phyloP scores from a whole-genome alignment of 2,888 invertebrate genomes.

The Nezara viridula region DNA sequence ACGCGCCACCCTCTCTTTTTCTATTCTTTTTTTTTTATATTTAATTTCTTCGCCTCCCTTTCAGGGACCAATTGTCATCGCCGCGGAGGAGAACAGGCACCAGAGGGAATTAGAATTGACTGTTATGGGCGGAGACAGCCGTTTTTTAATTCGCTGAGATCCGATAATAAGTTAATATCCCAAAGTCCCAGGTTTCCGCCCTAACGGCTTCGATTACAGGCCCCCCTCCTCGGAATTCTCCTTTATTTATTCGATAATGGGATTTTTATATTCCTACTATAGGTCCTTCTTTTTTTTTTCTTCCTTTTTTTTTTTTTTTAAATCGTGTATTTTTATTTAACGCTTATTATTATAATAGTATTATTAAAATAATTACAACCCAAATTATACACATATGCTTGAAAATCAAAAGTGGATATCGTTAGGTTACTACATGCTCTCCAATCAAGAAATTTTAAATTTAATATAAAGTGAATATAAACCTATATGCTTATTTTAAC shows the following conservation, averaged over 20 bases:
- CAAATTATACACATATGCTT: no score
- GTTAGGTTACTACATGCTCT: no score
- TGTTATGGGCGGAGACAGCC: constrained; percentile 62
- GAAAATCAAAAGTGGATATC: no score
- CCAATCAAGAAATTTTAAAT: no score
- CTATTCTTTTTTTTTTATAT: constrained; percentile 58
- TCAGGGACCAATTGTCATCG: constrained; percentile 63
- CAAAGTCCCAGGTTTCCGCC: constrained; percentile 39
- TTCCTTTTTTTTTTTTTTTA: not conserved
- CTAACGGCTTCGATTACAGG: constrained; percentile 43
- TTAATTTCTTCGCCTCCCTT: constrained; percentile 51
- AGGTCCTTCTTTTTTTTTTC: not conserved
- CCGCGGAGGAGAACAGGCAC: constrained; percentile 52
- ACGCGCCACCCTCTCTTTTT: constrained; percentile 58
- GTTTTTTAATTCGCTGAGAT: constrained; percentile 55
- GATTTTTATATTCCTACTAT: constrained; percentile 35
- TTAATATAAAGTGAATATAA: no score
- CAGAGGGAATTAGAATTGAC: constrained; percentile 64
- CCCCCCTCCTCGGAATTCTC: not conserved
- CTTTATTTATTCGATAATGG: constrained; percentile 54
- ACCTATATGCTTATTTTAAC: no score
- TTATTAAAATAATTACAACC: no score
- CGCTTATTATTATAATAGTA: not conserved
- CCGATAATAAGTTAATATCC: constrained; percentile 59
- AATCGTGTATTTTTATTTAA: not conserved